These are phyloP conservation scores for Pristionchus japonicus DNA, from an alignment of 2,888 invertebrate genomes.

Conservation along the genomic window DNA sequence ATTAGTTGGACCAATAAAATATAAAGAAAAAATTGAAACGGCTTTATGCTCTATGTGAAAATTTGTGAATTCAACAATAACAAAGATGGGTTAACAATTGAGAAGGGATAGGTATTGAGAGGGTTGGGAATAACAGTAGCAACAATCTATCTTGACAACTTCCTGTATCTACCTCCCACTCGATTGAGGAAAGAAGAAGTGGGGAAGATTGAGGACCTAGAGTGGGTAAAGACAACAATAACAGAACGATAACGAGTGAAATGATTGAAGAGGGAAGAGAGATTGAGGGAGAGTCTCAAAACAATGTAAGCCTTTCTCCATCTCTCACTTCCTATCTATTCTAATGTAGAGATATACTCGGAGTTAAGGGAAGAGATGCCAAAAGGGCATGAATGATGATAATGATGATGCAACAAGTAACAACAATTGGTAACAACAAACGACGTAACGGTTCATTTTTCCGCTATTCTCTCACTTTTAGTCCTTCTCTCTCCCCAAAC, in stretches of 20 bases:
- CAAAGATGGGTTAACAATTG: neutral
- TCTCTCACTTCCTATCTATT: neutral
- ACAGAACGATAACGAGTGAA: constrained; percentile 9
- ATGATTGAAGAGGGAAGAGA: constrained; percentile 20
- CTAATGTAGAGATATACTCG: neutral
- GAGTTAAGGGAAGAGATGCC: neutral
- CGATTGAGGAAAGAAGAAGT: neutral
- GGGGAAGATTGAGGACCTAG: neutral
- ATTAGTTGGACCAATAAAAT: neutral
- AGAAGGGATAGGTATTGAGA: neutral
- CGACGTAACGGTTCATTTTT: neutral
- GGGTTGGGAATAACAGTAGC: neutral
- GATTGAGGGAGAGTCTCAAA: neutral
- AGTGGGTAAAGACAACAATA: constrained; percentile 9
- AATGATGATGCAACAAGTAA: constrained; percentile 17
- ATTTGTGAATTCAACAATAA: neutral
- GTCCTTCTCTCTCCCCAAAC: neutral
- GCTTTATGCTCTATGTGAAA: neutral
- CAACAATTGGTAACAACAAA: neutral
- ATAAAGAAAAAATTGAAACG: neutral
- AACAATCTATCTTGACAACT: neutral
- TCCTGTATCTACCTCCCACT: neutral
- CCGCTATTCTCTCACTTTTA: neutral
- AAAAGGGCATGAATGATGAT: neutral
- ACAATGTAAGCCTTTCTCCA: neutral